Evolutionary conservation across 1,140 invertebrate species (phyloP).

Genomic region (Brachionus manjavacas): DNA sequence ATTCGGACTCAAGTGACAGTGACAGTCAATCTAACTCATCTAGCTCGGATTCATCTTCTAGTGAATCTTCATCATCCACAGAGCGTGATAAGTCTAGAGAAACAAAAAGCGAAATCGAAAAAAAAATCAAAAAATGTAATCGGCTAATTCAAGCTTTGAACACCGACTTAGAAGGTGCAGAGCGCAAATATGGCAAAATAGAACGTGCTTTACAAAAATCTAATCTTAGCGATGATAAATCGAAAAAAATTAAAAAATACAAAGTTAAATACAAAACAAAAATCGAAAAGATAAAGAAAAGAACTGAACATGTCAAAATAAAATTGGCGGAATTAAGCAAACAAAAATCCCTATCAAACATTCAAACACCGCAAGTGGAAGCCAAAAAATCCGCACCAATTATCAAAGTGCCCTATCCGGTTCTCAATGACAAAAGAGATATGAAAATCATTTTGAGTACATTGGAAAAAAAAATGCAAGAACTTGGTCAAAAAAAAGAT

Average conservation of each 20-base stretch:
- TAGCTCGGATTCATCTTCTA: not conserved
- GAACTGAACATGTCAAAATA: not conserved
- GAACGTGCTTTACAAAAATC: not conserved
- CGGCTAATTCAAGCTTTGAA: not conserved
- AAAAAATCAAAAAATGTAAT: not conserved
- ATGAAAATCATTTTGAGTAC: conserved; percentile 24
- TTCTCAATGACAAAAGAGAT: conserved; percentile 35
- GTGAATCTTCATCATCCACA: not conserved
- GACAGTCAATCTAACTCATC: not conserved
- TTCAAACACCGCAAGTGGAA: not conserved
- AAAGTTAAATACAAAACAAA: not conserved
- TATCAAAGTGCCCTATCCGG: conserved; percentile 32
- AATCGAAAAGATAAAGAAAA: conserved; percentile 10
- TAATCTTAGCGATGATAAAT: not conserved
- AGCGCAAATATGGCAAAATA: conserved; percentile 8
- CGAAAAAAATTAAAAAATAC: conserved; percentile 32
- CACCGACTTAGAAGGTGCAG: not conserved
- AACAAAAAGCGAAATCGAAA: not conserved
- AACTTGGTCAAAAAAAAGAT: not conserved
- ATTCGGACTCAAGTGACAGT: not conserved
- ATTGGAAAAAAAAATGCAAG: conserved; percentile 27
- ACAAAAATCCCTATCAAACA: not conserved
- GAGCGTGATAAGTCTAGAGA: not conserved
- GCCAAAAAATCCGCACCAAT: not conserved
- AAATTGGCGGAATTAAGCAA: not conserved